These are phyloP conservation scores for Hylia prasina DNA, from an alignment of 2,113 vertebrate genomes.

Conservation along the genomic window DNA sequence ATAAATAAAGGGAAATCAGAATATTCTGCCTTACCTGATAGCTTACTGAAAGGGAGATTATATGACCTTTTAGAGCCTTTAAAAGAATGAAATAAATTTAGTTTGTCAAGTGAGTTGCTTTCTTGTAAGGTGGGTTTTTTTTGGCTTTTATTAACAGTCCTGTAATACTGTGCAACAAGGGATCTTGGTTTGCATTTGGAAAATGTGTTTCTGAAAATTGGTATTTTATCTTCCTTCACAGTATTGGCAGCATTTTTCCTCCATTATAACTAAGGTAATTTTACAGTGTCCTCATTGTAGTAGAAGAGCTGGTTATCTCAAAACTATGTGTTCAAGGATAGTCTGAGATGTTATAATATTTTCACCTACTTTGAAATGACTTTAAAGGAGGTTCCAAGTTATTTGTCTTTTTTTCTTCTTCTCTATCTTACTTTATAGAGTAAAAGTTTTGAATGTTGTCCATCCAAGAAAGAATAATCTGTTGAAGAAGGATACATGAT, in stretches of 20 bases:
- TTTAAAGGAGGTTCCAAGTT: background rate
- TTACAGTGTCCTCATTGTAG: background rate
- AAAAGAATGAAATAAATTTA: background rate
- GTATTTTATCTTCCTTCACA: background rate
- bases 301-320: background rate
- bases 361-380: background rate
- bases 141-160: background rate
- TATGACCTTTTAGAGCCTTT: background rate
- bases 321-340: background rate
- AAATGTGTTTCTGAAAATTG: background rate
- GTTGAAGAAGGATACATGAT: background rate
- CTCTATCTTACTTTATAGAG: background rate
- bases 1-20: background rate
- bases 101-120: background rate
- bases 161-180: background rate
- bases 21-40: background rate
- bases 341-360: background rate
- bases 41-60: background rate
- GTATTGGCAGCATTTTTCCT: background rate
- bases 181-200: background rate
- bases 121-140: background rate
- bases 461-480: background rate
- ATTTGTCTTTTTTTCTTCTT: background rate
- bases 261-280: background rate
- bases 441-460: background rate